These are phyloP conservation scores for Amiota mariae DNA, from an alignment of 2,888 invertebrate genomes.

Conservation along the genomic window DNA sequence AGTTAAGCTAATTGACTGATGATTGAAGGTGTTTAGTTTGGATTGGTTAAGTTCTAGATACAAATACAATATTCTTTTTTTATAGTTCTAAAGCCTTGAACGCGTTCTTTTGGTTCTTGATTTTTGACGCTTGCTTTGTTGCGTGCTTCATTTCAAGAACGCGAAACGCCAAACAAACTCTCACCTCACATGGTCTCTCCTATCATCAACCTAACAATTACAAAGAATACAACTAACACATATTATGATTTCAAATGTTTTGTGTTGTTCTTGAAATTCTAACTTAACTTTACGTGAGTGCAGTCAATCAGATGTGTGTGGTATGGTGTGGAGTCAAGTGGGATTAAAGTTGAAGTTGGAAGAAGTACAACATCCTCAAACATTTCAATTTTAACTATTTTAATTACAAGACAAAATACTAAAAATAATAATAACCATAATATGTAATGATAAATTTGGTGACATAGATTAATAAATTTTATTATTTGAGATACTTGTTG, in stretches of 20 bases:
- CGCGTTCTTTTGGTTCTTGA: slow-evolving; percentile 33
- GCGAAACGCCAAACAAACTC: slow-evolving; percentile 6
- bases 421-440: slow-evolving; percentile 1
- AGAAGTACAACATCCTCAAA: slow-evolving; percentile 17
- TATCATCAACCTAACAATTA: not conserved
- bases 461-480: too few relatives aligned
- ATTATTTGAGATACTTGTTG: too few relatives aligned
- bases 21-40: slow-evolving; percentile 14
- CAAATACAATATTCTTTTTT: not conserved
- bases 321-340: too few relatives aligned
- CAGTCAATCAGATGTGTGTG: not conserved
- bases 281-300: not conserved
- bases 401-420: slow-evolving; percentile 2
- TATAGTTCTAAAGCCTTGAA: slow-evolving; percentile 36
- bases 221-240: not conserved
- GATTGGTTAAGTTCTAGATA: not conserved
- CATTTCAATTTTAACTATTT: slow-evolving; percentile 22
- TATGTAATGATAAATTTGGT: not conserved
- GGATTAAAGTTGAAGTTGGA: too few relatives aligned
- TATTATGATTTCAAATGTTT: not conserved
- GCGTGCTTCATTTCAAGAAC: slow-evolving; percentile 25
- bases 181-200: not conserved
- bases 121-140: not conserved
- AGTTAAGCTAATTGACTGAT: slow-evolving; percentile 9
- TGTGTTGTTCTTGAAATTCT: slow-evolving; percentile 4